Conservation (phyloP, 2,113 vertebrate genomes). For the Psittacus erithacus region DNA sequence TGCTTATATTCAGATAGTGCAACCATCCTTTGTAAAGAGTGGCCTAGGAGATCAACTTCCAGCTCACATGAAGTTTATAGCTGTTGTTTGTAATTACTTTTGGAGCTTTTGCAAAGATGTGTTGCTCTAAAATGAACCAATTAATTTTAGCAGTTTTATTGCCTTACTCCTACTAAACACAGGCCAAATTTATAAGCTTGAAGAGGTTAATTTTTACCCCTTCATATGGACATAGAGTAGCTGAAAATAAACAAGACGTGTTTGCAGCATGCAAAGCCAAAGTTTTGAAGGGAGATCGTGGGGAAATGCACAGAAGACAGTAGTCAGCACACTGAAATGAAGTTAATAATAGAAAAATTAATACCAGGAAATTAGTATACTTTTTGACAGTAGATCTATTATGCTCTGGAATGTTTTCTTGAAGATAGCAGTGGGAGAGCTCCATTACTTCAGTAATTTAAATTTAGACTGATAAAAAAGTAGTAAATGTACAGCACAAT, state of each 20-base stretch:
- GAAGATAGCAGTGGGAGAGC: constrained; percentile 9
- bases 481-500: constrained; percentile 10
- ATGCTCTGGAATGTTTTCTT: not conserved
- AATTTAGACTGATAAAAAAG: constrained; percentile 36
- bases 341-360: constrained; percentile 20
- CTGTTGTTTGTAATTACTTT: not conserved
- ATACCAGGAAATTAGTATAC: constrained; percentile 1
- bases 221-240: not conserved
- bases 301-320: not conserved
- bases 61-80: not conserved
- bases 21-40: not conserved
- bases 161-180: not conserved
- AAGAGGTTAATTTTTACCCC: not conserved
- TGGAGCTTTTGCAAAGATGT: not conserved
- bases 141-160: not conserved
- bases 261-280: not conserved
- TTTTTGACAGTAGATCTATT: constrained; percentile 10
- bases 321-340: not conserved
- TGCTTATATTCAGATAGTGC: not conserved
- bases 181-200: not conserved
- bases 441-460: constrained; percentile 7
- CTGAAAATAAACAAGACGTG: not conserved
- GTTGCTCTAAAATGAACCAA: not conserved
- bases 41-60: not conserved
- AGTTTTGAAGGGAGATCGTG: not conserved